Evolutionary conservation across 2,113 vertebrate species (phyloP).

Genomic region (Gila orcuttii): DNA sequence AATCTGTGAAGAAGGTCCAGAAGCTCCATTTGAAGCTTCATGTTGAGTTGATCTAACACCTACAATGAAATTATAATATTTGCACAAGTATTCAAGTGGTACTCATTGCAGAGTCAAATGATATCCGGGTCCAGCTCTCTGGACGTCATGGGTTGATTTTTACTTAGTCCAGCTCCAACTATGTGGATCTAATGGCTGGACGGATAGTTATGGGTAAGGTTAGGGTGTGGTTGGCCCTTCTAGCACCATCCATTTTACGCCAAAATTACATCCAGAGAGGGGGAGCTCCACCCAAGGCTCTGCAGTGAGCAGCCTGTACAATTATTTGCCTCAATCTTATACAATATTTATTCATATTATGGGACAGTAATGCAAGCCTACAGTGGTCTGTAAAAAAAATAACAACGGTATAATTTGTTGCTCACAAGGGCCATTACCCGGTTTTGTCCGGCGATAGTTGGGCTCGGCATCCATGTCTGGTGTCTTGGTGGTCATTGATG

Average conservation of each 20-base stretch:
- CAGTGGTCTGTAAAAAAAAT: not conserved
- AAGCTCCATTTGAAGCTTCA: slow-evolving; percentile 45
- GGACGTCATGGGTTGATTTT: too few relatives aligned
- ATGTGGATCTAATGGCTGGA: too few relatives aligned
- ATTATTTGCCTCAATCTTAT: not conserved
- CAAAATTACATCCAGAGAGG: too few relatives aligned
- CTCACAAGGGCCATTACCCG: slow-evolving; percentile 63
- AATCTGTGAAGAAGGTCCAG: slow-evolving; percentile 77
- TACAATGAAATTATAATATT: slow-evolving; percentile 42
- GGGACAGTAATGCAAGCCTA: not conserved
- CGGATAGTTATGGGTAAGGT: too few relatives aligned
- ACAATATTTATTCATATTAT: not conserved
- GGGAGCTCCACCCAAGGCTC: too few relatives aligned
- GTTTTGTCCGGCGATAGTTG: slow-evolving; percentile 79
- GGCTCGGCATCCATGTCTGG: slow-evolving; percentile 73
- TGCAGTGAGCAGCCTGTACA: too few relatives aligned
- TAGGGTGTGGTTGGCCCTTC: too few relatives aligned
- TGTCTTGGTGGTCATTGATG: slow-evolving; percentile 11
- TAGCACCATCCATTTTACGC: too few relatives aligned
- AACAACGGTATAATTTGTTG: not conserved
- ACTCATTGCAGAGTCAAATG: too few relatives aligned
- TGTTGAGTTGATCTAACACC: slow-evolving; percentile 67
- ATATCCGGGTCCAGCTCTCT: too few relatives aligned
- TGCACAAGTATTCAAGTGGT: not conserved
- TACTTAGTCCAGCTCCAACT: too few relatives aligned